Base-by-base conservation (phyloP, 2,888 invertebrate genomes). In the Leptura quadrifasciata region DNA sequence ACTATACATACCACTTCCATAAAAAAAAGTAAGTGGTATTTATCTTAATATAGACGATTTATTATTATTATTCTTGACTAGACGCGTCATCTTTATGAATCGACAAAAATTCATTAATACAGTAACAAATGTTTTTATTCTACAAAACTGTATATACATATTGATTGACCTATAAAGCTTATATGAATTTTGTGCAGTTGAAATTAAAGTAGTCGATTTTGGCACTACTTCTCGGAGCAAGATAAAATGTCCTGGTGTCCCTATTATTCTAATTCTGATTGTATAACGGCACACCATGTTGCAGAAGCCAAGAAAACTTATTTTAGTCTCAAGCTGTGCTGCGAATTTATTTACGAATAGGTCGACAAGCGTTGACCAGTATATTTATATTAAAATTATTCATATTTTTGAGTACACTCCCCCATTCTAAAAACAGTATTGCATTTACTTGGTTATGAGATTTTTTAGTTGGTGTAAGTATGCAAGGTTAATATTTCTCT, bases 241-340 rank as follows among this genome's bases (percentile, higher is more conserved):
- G 27, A 31, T 15, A n/a, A 47, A n/a, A 47, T n/a, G n/a, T n/a
- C 5, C 47, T 47, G n/a, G n/a, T n/a, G 5, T 47, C n/a, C n/a
- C 47, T 47, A n/a, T 47, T 47, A 47, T 47, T 47, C n/a, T n/a
- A n/a, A 31, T n/a, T 47, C n/a, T 47, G 15, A n/a, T 47, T 47
- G 47, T n/a, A 15, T n/a, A n/a, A n/a, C 47, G 5, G n/a, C 5
- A 15, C n/a, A 47, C n/a, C 2, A n/a, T 5, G 47, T n/a, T 47
- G 6, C 47, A 47, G 17, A 47, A n/a, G 47, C 47, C 47, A 47
- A 47, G 47, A n/a, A 47, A 47, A 12, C 5, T 39, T 47, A 47
- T 47, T 47, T 47, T 47, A 15, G n/a, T 47, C 47, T n/a, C 47
- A n/a, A 47, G 47, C 47, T 47, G 47, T n/a, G 47, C 4, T 15